Percentiles rank a stretch among this genome's conserved stretches.
These are phyloP conservation scores for Hydractinia echinata DNA, from an alignment of 30 jellyfish, hydroid and myxozoan species.

Conservation along the genomic window DNA sequence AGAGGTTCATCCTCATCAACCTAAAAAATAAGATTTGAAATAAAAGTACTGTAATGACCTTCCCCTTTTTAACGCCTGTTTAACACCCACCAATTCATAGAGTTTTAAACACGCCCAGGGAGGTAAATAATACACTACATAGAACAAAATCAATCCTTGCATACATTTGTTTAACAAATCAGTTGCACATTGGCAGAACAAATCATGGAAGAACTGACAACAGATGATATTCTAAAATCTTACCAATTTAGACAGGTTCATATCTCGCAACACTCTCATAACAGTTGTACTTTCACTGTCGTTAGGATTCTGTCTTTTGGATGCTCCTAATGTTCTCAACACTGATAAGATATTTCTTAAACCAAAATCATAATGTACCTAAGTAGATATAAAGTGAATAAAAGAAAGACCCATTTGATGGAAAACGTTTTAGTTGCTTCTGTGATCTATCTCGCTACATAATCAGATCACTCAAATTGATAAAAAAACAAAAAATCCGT, in stretches of 20 bases:
- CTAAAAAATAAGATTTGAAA: constrained; percentile 20
- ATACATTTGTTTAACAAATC: no score
- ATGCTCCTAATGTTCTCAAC: constrained; percentile 89
- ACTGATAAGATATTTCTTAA: constrained; percentile 88
- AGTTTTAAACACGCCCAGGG: no score
- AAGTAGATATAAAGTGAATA: not conserved
- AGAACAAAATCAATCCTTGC: no score
- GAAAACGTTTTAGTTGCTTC: no score
- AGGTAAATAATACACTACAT: no score
- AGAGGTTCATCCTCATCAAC: constrained; percentile 97
- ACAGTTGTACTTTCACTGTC: constrained; percentile 99
- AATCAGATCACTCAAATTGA: no score
- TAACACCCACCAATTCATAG: no score
- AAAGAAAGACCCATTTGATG: no score
- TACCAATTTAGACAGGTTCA: constrained; percentile 94
- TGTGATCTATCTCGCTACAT: no score
- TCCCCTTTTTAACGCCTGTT: not conserved
- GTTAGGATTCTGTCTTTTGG: constrained; percentile 80
- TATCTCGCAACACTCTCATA: constrained; percentile 91
- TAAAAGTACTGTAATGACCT: not conserved
- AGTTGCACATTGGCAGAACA: no score
- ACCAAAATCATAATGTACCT: constrained; percentile 98
- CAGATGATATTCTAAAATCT: not conserved
- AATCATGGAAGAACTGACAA: not conserved
- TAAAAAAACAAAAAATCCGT: no score